Base-by-base conservation (phyloP, 2,888 invertebrate species). In the Ophioninae sp. region DNA sequence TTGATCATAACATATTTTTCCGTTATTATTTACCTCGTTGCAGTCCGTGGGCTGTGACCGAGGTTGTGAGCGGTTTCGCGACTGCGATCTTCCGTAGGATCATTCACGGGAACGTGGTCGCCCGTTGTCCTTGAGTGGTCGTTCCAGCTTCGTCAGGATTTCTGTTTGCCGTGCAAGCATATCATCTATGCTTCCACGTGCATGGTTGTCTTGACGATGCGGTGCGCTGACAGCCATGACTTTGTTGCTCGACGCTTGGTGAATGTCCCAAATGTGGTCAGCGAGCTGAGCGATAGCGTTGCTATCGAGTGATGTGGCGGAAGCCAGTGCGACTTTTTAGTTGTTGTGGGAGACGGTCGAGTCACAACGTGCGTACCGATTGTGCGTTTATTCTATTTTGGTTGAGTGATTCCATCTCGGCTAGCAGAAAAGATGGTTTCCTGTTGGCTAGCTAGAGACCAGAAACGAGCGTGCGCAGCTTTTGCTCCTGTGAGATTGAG, bases 311-410 rank as follows among this genome's bases (percentile, higher is more conserved):
- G 59, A 10, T 5, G n/a, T 22, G 2, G 59, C 59, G n/a, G 59
- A 17, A n/a, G 59, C 59, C n/a, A 17, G n/a, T n/a, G 59, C n/a
- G 0, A 59, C 59, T 22, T 59, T 59, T 20, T n/a, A 59, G 59
- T 8, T 59, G n/a, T 22, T 59, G n/a, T n/a, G 0, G 59, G 8
- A n/a, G 22, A n/a, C 41, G 41, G 2, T 41, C 41, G 41, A 41
- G 41, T 6, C 6, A 75, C 17, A 81, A n/a, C 0, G 69, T 81
- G 8, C 81, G 65, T 39, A 81, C 51, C 17, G 74, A 58, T 20
- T 44, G 68, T 0, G 41, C 37, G 67, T 81, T 85, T 56, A 87
- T 80, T 0, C 77, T 85, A 22, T 76, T 85, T 8, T 85, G 85
- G 10, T 72, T 82, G 0, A 77, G 39, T 6, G 76, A 72, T 1